phyloP scores from a whole-genome alignment of 1,140 invertebrate genomes.

The Glomeris maerens region DNA sequence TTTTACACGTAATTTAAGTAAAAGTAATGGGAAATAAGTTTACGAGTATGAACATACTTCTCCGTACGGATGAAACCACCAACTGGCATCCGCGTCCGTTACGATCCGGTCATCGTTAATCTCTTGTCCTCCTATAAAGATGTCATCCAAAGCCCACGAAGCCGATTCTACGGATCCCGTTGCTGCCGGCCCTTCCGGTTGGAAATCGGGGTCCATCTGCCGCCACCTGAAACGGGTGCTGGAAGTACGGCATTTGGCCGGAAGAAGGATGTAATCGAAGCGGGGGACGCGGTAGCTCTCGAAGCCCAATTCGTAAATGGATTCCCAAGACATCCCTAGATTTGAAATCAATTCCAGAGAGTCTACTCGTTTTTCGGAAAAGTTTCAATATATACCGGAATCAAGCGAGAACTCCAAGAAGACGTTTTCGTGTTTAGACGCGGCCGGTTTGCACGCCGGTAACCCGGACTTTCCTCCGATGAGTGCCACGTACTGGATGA shows the following conservation, averaged over 20 bases:
- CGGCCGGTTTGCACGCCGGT: too few species aligned
- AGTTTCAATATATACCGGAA: too few species aligned
- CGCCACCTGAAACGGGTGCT: slow-evolving; percentile 31
- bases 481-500: too few species aligned
- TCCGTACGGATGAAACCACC: slow-evolving; percentile 18
- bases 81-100: too few species aligned
- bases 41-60: slow-evolving; percentile 5
- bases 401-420: too few species aligned
- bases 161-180: slow-evolving; percentile 17
- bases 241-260: slow-evolving; percentile 25
- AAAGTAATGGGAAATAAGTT: neutral
- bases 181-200: slow-evolving; percentile 16
- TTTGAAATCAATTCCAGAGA: too few species aligned
- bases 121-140: slow-evolving; percentile 33
- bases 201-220: slow-evolving; percentile 21
- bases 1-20: too few species aligned
- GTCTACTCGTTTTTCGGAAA: too few species aligned
- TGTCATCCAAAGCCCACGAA: slow-evolving; percentile 32
- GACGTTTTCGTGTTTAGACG: too few species aligned
- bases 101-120: slow-evolving; percentile 32
- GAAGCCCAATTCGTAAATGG: slow-evolving; percentile 30
- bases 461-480: too few species aligned
- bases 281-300: slow-evolving; percentile 23
- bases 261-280: slow-evolving; percentile 30
- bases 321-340: slow-evolving; percentile 32